A percentile compares a stretch with the other conserved stretches of the same genome.
Conservation (phyloP, 2,113 vertebrate species). For the Neolamprologus falcicula region DNA sequence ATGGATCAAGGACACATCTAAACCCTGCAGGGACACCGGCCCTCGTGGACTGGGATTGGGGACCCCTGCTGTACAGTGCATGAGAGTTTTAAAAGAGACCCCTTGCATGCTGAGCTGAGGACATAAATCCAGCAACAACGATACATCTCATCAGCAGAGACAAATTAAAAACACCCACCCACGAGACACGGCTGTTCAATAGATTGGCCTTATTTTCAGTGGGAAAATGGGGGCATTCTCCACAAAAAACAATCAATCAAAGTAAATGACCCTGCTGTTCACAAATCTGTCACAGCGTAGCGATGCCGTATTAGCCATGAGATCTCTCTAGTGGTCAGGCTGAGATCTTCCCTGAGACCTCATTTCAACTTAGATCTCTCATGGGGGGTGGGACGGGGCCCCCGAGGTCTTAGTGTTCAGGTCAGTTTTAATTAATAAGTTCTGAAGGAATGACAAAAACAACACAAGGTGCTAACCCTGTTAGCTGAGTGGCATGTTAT, state of each 20-base stretch:
- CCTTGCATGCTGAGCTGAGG: background rate
- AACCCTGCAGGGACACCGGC: background rate
- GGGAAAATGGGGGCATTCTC: constrained; percentile 41
- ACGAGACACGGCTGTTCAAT: constrained; percentile 38
- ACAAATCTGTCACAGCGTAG: constrained; percentile 35
- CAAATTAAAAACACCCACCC: constrained; percentile 58
- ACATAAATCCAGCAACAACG: constrained; percentile 26
- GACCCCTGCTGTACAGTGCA: background rate
- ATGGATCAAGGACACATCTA: background rate
- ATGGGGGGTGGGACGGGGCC: background rate
- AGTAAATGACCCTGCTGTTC: constrained; percentile 53
- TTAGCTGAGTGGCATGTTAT: constrained; percentile 52
- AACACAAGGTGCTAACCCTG: constrained; percentile 66
- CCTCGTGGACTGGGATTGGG: background rate
- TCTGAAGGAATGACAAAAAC: constrained; percentile 59
- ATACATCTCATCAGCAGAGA: constrained; percentile 41
- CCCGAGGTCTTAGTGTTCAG: constrained; percentile 24
- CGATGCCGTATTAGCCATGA: constrained; percentile 29
- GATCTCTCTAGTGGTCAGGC: constrained; percentile 22
- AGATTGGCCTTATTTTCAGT: constrained; percentile 57
- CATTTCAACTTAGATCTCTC: constrained; percentile 46
- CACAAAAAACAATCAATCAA: constrained; percentile 60
- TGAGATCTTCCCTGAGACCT: constrained; percentile 40
- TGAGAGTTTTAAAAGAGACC: constrained; percentile 3
- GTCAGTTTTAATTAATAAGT: constrained; percentile 68